phyloP scores from a whole-genome alignment of 2,797 vertebrate genomes.

The Sebastes variabilis region DNA sequence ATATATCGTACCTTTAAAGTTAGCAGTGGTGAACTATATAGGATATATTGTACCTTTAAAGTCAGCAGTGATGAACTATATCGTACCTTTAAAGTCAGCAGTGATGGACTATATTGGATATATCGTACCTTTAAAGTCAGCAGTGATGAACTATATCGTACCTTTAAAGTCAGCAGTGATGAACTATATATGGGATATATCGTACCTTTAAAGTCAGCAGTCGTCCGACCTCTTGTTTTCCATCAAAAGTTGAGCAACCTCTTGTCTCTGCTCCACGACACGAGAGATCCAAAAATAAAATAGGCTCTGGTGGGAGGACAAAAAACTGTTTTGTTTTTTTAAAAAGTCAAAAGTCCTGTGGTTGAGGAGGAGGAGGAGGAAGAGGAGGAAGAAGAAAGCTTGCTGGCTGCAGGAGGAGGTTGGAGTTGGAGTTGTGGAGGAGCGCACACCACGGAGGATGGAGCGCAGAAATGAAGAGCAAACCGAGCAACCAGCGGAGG shows the following conservation, averaged over 20 bases:
- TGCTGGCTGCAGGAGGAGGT: slow-evolving; percentile 45
- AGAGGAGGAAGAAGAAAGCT: too few species aligned
- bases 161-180: too few species aligned
- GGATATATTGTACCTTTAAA: too few species aligned
- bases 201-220: slow-evolving; percentile 85
- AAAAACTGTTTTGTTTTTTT: background rate
- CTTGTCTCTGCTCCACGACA: slow-evolving; percentile 64
- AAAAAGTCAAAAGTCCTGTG: slow-evolving; percentile 62
- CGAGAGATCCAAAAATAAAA: slow-evolving; percentile 74
- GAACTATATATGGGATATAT: slow-evolving; percentile 17
- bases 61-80: too few species aligned
- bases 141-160: slow-evolving; percentile 52
- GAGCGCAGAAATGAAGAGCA: slow-evolving; percentile 55
- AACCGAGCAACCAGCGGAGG: slow-evolving; percentile 55
- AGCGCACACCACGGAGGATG: slow-evolving; percentile 63
- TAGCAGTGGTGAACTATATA: too few species aligned
- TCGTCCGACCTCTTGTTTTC: slow-evolving; percentile 80
- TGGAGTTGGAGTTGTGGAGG: slow-evolving; percentile 30
- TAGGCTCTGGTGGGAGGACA: slow-evolving; percentile 57
- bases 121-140: slow-evolving; percentile 83
- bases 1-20: too few species aligned
- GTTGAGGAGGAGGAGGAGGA: slow-evolving; percentile 15
- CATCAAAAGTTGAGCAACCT: slow-evolving; percentile 85
- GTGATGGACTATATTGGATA: background rate
- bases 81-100: too few species aligned